These are phyloP conservation scores for Drosophila takahashii DNA, from an alignment of 1,140 invertebrate genomes.

Conservation along the genomic window DNA sequence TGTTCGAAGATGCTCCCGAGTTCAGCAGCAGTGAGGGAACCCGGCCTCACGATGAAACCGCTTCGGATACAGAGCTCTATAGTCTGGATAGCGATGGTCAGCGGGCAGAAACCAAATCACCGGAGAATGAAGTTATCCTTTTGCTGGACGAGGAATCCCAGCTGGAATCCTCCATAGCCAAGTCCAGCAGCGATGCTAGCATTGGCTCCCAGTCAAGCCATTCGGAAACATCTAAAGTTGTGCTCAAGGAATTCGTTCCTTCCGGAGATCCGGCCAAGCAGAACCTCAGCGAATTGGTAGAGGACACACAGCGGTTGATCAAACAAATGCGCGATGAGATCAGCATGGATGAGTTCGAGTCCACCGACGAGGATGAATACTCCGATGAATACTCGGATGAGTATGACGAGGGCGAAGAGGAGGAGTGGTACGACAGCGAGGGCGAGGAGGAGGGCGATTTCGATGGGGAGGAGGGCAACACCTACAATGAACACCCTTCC, in stretches of 20 bases:
- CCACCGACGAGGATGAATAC: constrained; percentile 85
- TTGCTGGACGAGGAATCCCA: constrained; percentile 19
- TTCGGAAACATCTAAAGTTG: constrained; percentile 37
- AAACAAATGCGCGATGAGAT: constrained; percentile 88
- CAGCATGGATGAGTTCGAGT: constrained; percentile 86
- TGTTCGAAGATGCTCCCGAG: constrained; percentile 72
- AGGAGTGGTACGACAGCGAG: constrained; percentile 86
- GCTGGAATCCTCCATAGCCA: constrained; percentile 14
- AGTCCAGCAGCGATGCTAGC: constrained; percentile 51
- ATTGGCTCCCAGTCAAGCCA: constrained; percentile 55
- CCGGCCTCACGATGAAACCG: constrained; percentile 40
- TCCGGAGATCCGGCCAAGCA: constrained; percentile 81
- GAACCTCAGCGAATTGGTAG: constrained; percentile 86
- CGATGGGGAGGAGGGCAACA: constrained; percentile 60
- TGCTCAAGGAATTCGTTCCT: constrained; percentile 69
- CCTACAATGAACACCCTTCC: constrained; percentile 50
- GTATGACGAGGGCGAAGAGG: constrained; percentile 84
- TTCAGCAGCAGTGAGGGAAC: constrained; percentile 48
- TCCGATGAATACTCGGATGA: constrained; percentile 85
- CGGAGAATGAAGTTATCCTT: constrained; percentile 46
- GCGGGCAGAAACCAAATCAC: constrained; percentile 24
- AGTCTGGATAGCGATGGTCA: constrained; percentile 65
- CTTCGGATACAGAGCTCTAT: constrained; percentile 71
- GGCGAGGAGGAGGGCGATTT: constrained; percentile 81
- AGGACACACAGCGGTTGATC: constrained; percentile 87